Conservation (phyloP, 2,113 vertebrate species). For the Eubucco bourcierii region DNA sequence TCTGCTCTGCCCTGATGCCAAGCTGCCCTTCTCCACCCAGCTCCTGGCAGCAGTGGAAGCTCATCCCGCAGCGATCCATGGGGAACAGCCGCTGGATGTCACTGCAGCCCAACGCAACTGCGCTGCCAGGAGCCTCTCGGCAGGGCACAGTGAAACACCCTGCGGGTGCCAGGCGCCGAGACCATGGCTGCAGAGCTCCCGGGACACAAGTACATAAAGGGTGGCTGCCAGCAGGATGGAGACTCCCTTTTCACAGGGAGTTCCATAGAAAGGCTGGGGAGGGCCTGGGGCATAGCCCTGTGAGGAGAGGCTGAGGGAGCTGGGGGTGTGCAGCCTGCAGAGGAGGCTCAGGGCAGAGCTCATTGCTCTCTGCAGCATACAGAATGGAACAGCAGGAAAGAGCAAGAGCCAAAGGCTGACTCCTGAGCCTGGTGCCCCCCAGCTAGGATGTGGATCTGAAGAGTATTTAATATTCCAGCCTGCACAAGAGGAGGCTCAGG, state of each 20-base stretch:
- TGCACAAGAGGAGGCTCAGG: no score
- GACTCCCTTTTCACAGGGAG: no score
- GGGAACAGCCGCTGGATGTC: conserved; percentile 61
- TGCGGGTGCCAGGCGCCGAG: not conserved
- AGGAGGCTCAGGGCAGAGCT: no score
- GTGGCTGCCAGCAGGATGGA: no score
- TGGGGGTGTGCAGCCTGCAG: no score
- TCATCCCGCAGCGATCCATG: not conserved
- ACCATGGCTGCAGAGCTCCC: not conserved
- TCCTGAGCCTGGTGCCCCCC: not conserved
- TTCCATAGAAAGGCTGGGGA: no score
- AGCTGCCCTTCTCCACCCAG: rapidly evolving
- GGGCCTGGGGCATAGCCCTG: no score
- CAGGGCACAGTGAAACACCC: not conserved
- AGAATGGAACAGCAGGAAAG: conserved; percentile 10
- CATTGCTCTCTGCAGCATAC: not conserved
- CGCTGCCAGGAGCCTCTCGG: not conserved
- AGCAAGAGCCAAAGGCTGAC: conserved; percentile 33
- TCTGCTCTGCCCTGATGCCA: not conserved
- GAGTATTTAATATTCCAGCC: not conserved
- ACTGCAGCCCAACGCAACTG: conserved; percentile 6
- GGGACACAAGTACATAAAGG: not conserved
- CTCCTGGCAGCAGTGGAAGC: not conserved
- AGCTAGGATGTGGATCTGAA: not conserved
- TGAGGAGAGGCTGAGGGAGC: no score